phyloP scores from a whole-genome alignment of 2,797 vertebrate species.

The Scleropages formosus region DNA sequence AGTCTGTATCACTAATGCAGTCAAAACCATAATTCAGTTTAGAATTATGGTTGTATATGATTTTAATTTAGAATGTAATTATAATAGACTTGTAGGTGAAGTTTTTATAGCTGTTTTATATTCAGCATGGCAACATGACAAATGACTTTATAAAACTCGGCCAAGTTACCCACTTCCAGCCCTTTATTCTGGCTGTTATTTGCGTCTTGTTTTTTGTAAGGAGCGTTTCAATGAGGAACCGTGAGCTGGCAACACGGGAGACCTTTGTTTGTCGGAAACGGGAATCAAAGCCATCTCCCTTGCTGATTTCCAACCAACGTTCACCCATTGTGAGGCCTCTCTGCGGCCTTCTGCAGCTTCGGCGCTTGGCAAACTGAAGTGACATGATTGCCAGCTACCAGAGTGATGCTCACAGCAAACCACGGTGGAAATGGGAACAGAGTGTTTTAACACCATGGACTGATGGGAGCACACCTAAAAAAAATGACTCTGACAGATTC shows the following conservation, averaged over 20 bases:
- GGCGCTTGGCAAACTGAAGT: too few relatives aligned
- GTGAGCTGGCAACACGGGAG: too few relatives aligned
- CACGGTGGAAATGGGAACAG: too few relatives aligned
- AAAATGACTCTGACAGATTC: too few relatives aligned
- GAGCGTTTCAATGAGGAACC: background rate
- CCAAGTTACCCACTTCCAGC: background rate
- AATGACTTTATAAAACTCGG: background rate
- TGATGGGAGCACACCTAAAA: too few relatives aligned
- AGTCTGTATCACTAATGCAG: too few relatives aligned
- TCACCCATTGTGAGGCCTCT: background rate
- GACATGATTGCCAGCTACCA: too few relatives aligned
- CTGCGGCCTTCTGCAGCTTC: too few relatives aligned
- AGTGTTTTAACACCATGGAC: too few relatives aligned
- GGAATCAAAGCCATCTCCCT: background rate
- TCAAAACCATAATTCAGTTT: too few relatives aligned
- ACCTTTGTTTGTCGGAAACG: background rate
- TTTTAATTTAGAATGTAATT: background rate
- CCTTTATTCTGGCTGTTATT: background rate
- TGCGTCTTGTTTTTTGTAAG: background rate
- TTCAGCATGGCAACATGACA: background rate
- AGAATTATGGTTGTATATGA: too few relatives aligned
- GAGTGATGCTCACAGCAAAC: too few relatives aligned
- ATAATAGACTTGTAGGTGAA: background rate
- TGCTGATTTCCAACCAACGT: background rate
- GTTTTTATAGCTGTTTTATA: slow-evolving; percentile 10